Percentiles rank a stretch among this genome's conserved stretches.
phyloP scores from a whole-genome alignment of 2,888 invertebrate genomes.

The Eupithecia insigniata region DNA sequence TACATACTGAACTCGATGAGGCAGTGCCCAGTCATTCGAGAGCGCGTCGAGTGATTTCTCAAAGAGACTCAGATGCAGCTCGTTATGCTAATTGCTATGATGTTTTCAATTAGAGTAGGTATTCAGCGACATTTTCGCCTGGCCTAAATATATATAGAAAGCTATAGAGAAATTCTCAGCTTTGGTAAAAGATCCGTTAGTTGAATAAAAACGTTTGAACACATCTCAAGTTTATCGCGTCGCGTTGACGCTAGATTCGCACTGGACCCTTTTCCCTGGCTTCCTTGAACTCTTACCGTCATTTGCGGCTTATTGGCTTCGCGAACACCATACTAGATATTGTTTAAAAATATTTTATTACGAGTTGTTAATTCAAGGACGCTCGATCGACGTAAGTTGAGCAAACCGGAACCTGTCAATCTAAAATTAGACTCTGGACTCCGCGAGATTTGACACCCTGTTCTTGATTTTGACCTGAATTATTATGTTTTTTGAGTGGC shows the following conservation, averaged over 20 bases:
- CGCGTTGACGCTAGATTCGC: no score
- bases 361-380: background rate
- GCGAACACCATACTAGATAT: no score
- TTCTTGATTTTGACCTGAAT: no score
- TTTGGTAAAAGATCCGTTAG: background rate
- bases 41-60: background rate
- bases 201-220: no score
- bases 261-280: no score
- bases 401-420: background rate
- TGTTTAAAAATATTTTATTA: no score
- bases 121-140: background rate
- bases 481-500: no score
- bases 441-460: no score
- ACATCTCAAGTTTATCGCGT: no score
- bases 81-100: constrained; percentile 3
- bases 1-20: background rate
- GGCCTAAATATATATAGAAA: background rate
- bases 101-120: background rate
- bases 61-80: constrained; percentile 3
- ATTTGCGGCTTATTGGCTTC: no score
- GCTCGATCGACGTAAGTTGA: background rate
- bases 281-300: no score
- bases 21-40: background rate
- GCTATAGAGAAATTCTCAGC: background rate
- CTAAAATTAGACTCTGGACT: background rate